Evolutionary conservation across 2,797 vertebrate species (phyloP), one percentile per base, ranked within the genome.

Genomic region (Numenius phaeopus): DNA sequence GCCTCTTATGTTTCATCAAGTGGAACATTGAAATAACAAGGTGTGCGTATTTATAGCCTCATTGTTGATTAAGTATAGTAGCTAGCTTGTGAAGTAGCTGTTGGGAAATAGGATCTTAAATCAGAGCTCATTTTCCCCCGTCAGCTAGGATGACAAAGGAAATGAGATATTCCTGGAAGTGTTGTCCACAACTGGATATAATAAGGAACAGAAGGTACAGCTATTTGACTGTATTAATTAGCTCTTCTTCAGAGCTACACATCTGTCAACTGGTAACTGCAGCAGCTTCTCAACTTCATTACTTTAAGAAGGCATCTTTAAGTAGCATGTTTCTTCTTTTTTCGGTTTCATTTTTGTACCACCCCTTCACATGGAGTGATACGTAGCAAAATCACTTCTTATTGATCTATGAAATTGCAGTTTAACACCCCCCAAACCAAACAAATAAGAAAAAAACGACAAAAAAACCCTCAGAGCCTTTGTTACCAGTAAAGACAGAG

Each of bases 31-130:
- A 91, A 95, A 96, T 96, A 95, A 95, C 86, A 96, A 90, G 71
- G 83, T 95, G 55, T 90, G 81, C 0, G 67, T 97, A 95, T 97
- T 96, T 97, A 95, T 96, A 95, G 91, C 69, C 54, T 96, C 73
- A 76, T 90, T 89, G 90, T 88, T 94, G 89, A 95, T 97, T 94
- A 95, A 90, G 67, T 92, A 58, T 90, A 89, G 89, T 95, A 90
- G 83, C 73, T 89, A 77, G 81, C 44, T 88, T 94, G 71, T 94
- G 95, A 94, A 94, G 87, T 94, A 83, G 79, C 64, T 91, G 58
- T 87, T 91, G 46, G 79, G 70, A 95, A 92, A 91, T 77, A 65
- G 75, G 82, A 85, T 89, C 89, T 97, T 97, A 97, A 96, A 95
- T 97, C 93, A 92, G 75, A 89, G 19, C 39, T 94, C 71, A 67